A percentile compares a stretch with the other conserved stretches of the same genome.
phyloP scores from a whole-genome alignment of 1,140 invertebrate species.

The Antheraea pernyi region DNA sequence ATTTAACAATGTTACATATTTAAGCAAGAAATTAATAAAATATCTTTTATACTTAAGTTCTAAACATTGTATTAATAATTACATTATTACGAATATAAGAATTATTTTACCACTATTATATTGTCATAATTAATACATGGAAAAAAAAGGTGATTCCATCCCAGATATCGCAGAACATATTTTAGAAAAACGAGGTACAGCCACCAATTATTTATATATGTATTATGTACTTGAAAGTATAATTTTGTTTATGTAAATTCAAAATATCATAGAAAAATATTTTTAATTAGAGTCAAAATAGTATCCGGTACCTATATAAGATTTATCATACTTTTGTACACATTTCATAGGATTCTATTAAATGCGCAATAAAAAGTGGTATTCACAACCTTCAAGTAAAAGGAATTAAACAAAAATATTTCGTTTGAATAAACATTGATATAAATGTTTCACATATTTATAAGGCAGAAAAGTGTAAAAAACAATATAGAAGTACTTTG shows the following conservation, averaged over 20 bases:
- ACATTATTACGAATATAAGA: slow-evolving; percentile 37
- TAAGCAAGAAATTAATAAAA: background rate
- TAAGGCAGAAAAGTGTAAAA: background rate
- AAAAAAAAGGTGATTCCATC: slow-evolving; percentile 60
- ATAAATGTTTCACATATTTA: background rate
- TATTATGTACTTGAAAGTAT: slow-evolving; percentile 34
- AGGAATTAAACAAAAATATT: background rate
- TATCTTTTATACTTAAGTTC: slow-evolving; percentile 43
- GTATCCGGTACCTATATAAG: slow-evolving; percentile 24
- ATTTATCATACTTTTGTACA: slow-evolving; percentile 33
- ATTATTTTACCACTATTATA: slow-evolving; percentile 53
- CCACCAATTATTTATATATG: slow-evolving; percentile 42
- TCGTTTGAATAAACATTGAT: background rate
- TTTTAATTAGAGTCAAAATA: slow-evolving; percentile 48
- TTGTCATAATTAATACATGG: slow-evolving; percentile 67
- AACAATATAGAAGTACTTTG: background rate
- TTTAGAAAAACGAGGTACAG: slow-evolving; percentile 41
- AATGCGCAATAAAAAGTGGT: background rate
- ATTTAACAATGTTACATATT: background rate
- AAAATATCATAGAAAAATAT: slow-evolving; percentile 75
- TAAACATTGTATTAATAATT: slow-evolving; percentile 51
- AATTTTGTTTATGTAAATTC: slow-evolving; percentile 45
- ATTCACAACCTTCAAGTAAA: slow-evolving; percentile 27
- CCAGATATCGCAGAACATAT: slow-evolving; percentile 69
- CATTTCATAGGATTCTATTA: slow-evolving; percentile 35